Percentiles rank a stretch among this genome's conserved stretches.
These are phyloP conservation scores for Coecobrya sp. DNA, from an alignment of 2,888 invertebrate species.

Conservation along the genomic window DNA sequence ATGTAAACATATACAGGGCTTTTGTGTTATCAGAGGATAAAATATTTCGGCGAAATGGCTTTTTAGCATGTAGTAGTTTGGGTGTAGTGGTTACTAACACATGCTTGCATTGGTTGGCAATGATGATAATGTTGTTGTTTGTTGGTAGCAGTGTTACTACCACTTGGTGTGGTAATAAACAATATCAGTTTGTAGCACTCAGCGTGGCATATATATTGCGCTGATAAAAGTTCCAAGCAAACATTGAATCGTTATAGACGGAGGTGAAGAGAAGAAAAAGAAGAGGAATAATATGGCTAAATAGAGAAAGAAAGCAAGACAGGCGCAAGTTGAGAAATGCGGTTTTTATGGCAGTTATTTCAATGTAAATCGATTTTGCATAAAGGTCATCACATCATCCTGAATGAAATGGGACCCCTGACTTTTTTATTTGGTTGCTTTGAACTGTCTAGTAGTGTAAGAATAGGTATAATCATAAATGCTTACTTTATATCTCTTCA, in stretches of 20 bases:
- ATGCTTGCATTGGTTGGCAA: constrained; percentile 16
- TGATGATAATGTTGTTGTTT: neutral
- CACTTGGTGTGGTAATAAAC: constrained; percentile 26
- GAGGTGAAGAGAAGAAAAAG: neutral
- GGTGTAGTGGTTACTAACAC: constrained; percentile 41
- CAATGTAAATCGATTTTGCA: constrained; percentile 58
- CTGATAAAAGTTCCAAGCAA: neutral
- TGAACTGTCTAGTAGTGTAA: neutral
- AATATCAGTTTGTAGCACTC: constrained; percentile 35
- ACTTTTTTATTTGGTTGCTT: constrained; percentile 18
- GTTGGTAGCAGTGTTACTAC: neutral
- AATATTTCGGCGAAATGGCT: constrained; percentile 9
- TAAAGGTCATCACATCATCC: constrained; percentile 55
- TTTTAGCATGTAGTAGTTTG: constrained; percentile 18
- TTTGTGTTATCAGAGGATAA: constrained; percentile 22
- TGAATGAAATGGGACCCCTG: constrained; percentile 8
- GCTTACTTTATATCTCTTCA: neutral
- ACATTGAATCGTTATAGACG: neutral
- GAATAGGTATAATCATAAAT: neutral
- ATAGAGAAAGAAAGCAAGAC: neutral
- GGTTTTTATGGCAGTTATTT: constrained; percentile 32
- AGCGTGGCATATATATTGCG: neutral
- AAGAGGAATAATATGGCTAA: neutral
- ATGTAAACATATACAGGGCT: neutral
- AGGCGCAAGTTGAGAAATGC: neutral